phyloP scores from a whole-genome alignment of 23 tunicate genomes.

The Styela clava region DNA sequence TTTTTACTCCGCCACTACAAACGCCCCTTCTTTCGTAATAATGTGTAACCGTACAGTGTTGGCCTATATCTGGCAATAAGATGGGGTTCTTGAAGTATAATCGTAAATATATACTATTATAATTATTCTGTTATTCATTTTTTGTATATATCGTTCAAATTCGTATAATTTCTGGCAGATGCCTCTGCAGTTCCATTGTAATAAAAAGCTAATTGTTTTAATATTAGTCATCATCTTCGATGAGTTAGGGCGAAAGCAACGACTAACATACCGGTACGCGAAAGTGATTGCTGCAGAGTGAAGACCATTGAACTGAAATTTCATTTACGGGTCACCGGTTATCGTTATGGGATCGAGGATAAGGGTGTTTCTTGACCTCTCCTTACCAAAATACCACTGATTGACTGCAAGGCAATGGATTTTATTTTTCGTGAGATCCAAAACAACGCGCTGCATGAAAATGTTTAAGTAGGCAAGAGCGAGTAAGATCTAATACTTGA shows the following conservation, averaged over 20 bases:
- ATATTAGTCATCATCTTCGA: background rate
- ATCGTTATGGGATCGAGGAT: slow-evolving; percentile 4
- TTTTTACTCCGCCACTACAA: background rate
- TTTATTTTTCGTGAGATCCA: no score
- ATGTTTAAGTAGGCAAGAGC: no score
- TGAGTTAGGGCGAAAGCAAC: no score
- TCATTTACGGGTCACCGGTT: background rate
- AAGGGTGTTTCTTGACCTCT: slow-evolving; percentile 7
- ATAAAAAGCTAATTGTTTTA: background rate
- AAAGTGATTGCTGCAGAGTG: no score
- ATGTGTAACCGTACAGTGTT: background rate
- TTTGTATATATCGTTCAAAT: background rate
- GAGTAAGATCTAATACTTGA: no score
- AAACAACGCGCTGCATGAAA: no score
- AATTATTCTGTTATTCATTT: background rate
- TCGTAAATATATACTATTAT: no score
- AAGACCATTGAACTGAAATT: no score
- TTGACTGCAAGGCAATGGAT: no score
- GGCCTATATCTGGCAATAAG: background rate
- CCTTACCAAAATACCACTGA: background rate
- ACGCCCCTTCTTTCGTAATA: background rate
- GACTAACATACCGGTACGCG: no score
- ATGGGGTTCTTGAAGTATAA: background rate
- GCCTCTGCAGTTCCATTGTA: slow-evolving; percentile 1
- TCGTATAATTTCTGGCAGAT: background rate